phyloP scores from a whole-genome alignment of 1,140 invertebrate species.

The Lasioglossum baleicum region DNA sequence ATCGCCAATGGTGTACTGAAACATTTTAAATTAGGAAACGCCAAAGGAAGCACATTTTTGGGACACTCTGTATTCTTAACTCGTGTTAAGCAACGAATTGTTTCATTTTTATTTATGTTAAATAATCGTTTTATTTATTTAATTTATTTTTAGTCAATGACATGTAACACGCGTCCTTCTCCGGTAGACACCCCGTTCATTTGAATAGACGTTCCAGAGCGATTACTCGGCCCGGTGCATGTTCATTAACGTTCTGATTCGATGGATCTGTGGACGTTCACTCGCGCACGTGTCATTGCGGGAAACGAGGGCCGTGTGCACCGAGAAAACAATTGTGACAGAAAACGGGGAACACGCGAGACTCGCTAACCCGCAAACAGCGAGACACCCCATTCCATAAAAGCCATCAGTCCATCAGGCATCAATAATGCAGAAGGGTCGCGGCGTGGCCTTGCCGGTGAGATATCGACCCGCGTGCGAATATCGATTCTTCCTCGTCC shows the following conservation, averaged over 20 bases:
- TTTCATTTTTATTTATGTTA: too few species aligned
- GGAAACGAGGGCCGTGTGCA: constrained; percentile 19
- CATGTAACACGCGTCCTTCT: too few species aligned
- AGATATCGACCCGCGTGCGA: constrained; percentile 67
- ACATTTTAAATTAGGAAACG: too few species aligned
- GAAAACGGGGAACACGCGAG: constrained; percentile 45
- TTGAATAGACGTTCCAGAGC: too few species aligned
- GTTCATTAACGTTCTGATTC: constrained; percentile 13
- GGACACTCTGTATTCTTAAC: too few species aligned
- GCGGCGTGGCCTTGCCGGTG: constrained; percentile 68
- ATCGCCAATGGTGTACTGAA: too few species aligned
- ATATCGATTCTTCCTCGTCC: constrained; percentile 64
- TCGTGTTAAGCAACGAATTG: too few species aligned
- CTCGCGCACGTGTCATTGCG: constrained; percentile 4
- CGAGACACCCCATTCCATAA: constrained; percentile 67
- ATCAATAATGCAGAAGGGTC: constrained; percentile 75
- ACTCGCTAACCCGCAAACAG: constrained; percentile 64
- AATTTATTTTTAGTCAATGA: too few species aligned
- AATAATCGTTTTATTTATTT: too few species aligned
- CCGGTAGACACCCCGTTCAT: too few species aligned
- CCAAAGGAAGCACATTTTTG: too few species aligned
- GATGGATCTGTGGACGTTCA: not conserved
- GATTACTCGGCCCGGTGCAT: too few species aligned
- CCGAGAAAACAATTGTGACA: constrained; percentile 56
- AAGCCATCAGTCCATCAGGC: constrained; percentile 61